Evolutionary conservation across 2,113 vertebrate species (phyloP).

Genomic region (western clawed frog (Xenopus tropicalis)): DNA sequence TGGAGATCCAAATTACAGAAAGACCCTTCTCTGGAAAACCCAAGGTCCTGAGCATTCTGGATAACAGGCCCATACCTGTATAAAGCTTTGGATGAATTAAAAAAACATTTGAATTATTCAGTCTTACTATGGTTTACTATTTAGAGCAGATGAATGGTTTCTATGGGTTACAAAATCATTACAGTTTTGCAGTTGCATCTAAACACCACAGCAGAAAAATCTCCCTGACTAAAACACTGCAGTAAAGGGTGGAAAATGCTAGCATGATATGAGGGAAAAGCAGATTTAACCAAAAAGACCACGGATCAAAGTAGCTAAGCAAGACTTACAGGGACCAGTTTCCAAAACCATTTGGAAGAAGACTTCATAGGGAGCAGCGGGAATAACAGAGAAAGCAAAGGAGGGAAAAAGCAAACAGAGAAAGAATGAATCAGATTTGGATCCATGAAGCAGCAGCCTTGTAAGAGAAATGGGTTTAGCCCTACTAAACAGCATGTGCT

Average conservation of each 20-base stretch:
- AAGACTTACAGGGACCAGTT: conserved; percentile 98
- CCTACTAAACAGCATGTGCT: background rate
- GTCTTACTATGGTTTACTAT: too few species aligned
- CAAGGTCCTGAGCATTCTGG: too few species aligned
- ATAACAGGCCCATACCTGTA: too few species aligned
- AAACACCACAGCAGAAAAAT: too few species aligned
- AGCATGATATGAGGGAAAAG: conserved; percentile 19
- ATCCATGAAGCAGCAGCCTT: conserved; percentile 37
- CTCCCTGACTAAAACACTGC: background rate
- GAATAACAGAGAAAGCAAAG: conserved; percentile 62
- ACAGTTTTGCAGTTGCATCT: too few species aligned
- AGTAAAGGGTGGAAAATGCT: background rate
- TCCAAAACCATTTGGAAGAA: conserved; percentile 99
- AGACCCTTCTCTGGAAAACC: too few species aligned
- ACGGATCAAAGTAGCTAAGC: conserved; percentile 53
- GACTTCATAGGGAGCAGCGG: conserved; percentile 82
- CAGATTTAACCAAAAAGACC: conserved; percentile 1
- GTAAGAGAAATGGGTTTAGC: background rate
- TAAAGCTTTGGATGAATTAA: too few species aligned
- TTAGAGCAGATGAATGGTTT: too few species aligned
- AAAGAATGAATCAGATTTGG: conserved; percentile 45
- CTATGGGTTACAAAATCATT: too few species aligned
- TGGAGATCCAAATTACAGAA: too few species aligned
- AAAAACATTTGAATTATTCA: too few species aligned
- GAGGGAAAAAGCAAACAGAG: conserved; percentile 60